Conservation (phyloP, 2,113 vertebrate genomes). For the Hystrix brachyura region DNA sequence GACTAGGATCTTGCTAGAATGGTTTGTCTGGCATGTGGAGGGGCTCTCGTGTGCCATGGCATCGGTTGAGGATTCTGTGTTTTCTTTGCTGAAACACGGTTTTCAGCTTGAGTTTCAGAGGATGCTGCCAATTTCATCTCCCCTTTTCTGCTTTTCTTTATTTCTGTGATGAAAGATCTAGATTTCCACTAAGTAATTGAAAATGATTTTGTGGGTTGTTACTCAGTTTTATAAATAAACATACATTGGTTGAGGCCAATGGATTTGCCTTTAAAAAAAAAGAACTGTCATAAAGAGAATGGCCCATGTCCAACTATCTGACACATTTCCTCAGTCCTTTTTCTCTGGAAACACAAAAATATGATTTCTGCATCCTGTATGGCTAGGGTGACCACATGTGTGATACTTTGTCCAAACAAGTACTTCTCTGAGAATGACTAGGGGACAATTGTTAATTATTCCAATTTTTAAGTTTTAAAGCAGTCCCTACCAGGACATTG, state of each 20-base stretch:
- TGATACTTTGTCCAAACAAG: constrained; percentile 45
- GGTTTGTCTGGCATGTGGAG: constrained; percentile 84
- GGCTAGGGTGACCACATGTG: neutral
- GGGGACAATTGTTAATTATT: neutral
- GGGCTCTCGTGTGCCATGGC: constrained; percentile 79
- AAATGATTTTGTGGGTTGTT: constrained; percentile 62
- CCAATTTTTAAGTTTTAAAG: constrained; percentile 38
- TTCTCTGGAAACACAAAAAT: neutral
- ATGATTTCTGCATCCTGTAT: neutral
- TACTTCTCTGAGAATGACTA: neutral
- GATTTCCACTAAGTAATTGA: constrained; percentile 77
- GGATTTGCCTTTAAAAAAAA: constrained; percentile 59
- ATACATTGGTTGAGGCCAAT: constrained; percentile 46
- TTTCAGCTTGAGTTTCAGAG: constrained; percentile 78
- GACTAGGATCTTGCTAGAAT: constrained; percentile 79
- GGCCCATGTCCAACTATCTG: neutral
- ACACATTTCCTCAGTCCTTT: neutral
- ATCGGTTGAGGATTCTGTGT: constrained; percentile 80
- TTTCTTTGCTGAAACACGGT: constrained; percentile 81
- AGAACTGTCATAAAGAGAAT: constrained; percentile 56
- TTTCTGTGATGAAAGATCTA: constrained; percentile 78
- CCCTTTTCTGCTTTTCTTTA: constrained; percentile 74
- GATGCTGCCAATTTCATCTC: constrained; percentile 77
- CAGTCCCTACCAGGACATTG: neutral
- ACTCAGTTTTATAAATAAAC: constrained; percentile 77